phyloP scores from a whole-genome alignment of 2,888 invertebrate species.

The Steinernema hermaphroditum region DNA sequence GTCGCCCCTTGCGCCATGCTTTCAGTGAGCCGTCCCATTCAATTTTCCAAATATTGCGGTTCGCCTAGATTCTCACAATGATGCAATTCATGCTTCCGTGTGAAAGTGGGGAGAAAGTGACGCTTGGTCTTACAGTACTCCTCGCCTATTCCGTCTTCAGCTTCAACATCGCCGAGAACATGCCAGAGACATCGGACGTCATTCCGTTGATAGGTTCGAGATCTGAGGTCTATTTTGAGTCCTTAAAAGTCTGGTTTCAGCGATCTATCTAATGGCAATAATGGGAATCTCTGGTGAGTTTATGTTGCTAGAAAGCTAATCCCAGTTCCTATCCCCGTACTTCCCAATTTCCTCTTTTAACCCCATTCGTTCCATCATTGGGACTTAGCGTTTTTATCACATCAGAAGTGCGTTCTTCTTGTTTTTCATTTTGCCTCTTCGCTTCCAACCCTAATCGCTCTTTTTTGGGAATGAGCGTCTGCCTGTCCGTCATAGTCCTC shows the following conservation, averaged over 20 bases:
- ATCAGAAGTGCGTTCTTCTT: too few relatives aligned
- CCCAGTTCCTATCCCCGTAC: too few relatives aligned
- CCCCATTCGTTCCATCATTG: too few relatives aligned
- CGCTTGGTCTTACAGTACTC: conserved; percentile 68
- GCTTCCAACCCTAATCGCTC: not conserved
- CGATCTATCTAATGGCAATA: conserved; percentile 69
- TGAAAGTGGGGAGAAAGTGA: conserved; percentile 66
- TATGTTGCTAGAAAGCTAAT: too few relatives aligned
- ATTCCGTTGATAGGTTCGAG: conserved; percentile 69
- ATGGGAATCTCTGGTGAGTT: conserved; percentile 67
- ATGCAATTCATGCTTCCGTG: conserved; percentile 69
- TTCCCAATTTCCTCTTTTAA: conserved; percentile 56
- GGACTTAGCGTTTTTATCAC: too few relatives aligned
- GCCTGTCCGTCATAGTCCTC: conserved; percentile 68
- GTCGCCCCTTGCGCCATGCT: conserved; percentile 52
- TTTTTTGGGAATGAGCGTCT: conserved; percentile 36
- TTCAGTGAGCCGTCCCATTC: conserved; percentile 41
- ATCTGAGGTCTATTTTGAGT: not conserved
- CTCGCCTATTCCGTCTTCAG: conserved; percentile 70
- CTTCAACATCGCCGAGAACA: conserved; percentile 69
- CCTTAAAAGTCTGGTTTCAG: conserved; percentile 43
- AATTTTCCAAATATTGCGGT: conserved; percentile 8
- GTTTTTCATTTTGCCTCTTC: too few relatives aligned
- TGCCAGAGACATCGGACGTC: conserved; percentile 70
- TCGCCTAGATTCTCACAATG: conserved; percentile 64